Base-by-base conservation (phyloP, 2,888 invertebrate genomes). In the Trichogramma dendrolimi region DNA sequence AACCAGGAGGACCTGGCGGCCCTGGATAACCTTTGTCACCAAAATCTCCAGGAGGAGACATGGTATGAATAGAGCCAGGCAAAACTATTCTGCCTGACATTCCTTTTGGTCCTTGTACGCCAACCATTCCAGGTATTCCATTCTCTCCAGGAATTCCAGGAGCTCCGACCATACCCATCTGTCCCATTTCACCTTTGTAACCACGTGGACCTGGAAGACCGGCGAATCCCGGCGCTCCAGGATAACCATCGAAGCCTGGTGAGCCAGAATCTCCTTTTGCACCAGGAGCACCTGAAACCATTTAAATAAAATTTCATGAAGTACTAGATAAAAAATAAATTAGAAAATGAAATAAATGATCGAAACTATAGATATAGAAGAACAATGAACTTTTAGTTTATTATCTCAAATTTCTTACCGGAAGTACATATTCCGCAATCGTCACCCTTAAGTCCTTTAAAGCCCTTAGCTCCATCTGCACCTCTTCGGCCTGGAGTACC, bases 401-500 rank as follows among this genome's bases (percentile, higher is more conserved):
- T 38, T 10, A 6, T n/a, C 7, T 14, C 46, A n/a, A 7, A 38
- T 58, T 40, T 44, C 61, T 67, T 72, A 81, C 85, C 88, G 70
- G 86, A 83, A 60, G 79, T 73, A 65, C 89, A 89, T 58, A 83
- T 71, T 5, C 88, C 88, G 66, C 89, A 89, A 67, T 85, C 78
- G 52, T 86, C 89, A 65, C 91, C 91, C 10, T 79, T 81, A 47
- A 78, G 71, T 65, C 91, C 91, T 76, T 83, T 86, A 0, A 4
- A 1, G 4, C 91, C 91, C 1, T 73, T 71, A 10, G 74, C 63
- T 4, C 91, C 91, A 55, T 84, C 82, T 5, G 69, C 71, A 47
- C 90, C 91, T 6, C 85, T 78, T 41, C 73, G 71, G 4, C 91
- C 91, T 51, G 82, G 80, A 4, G 82, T 81, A 55, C 91, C 91